Base-by-base conservation (phyloP, 2,888 invertebrate species). In the Zaprionus lineosus region DNA sequence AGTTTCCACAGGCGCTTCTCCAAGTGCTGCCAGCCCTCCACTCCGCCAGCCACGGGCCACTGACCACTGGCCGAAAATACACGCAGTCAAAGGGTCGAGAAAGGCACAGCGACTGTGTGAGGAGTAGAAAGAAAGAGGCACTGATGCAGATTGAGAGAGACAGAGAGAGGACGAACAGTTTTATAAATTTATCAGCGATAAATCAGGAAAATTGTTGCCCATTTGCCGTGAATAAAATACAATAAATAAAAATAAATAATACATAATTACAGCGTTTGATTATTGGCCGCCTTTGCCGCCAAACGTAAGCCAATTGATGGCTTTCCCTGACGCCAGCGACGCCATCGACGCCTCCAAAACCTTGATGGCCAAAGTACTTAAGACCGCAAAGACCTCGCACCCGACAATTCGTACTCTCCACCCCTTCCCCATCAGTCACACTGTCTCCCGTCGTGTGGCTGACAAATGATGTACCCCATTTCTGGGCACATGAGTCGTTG, bases 241-340 rank as follows among this genome's bases (percentile, higher is more conserved):
- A 82, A 78, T 74, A 86, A 82, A 84, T 84, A 82, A 66, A 74
- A 83, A 84, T 79, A 85, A 84, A 85, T 81, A 81, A 83, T 74
- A 66, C 62, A 77, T 86, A 81, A 84, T 82, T 86, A 84, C 83
- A 83, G 41, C 69, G 62, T 85, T 84, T 74, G 66, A 69, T 81
- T 69, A 65, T 69, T 56, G 69, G n/a, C 44, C 47, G 21, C 44
- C 11, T 41, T 44, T 44, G 48, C 57, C 55, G 18, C 26, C 60
- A 43, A 28, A 5, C 24, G 14, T 39, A 14, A 8, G 12, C 31
- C 16, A 57, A 68, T 68, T 63, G 65, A 76, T 71, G 74, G 26
- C 43, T 44, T 52, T 44, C 52, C 57, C 56, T 73, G 70, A 64
- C 65, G 70, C 79, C 81, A 48, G 57, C 69, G 81, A 74, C 77